Conservation (phyloP, 2,113 vertebrate genomes). For the Collichthys lucidus region DNA sequence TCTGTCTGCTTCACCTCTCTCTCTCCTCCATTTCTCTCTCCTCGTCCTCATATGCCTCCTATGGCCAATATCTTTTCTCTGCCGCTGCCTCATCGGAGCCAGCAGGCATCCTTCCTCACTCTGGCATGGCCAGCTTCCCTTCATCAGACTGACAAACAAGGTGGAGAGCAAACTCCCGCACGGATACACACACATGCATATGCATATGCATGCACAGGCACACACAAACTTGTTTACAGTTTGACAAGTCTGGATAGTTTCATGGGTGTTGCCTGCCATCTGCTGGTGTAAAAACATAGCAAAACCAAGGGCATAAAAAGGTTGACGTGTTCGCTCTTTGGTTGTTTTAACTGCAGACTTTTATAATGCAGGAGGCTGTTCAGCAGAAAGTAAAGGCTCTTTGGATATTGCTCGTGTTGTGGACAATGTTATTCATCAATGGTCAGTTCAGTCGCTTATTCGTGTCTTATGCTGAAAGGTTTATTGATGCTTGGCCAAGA, state of each 20-base stretch:
- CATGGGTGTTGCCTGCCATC: conserved; percentile 63
- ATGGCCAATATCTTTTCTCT: conserved; percentile 25
- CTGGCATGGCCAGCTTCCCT: conserved; percentile 37
- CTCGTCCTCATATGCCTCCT: conserved; percentile 64
- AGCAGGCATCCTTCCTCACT: conserved; percentile 51
- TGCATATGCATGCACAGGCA: not conserved
- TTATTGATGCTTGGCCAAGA: too few relatives aligned
- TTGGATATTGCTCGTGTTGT: too few relatives aligned
- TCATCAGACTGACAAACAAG: conserved; percentile 67
- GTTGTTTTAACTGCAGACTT: too few relatives aligned
- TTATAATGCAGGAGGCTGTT: too few relatives aligned
- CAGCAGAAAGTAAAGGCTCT: too few relatives aligned
- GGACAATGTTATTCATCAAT: too few relatives aligned
- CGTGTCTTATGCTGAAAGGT: too few relatives aligned
- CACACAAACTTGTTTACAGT: conserved; percentile 13
- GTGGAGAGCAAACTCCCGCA: conserved; percentile 36
- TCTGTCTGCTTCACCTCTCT: conserved; percentile 52
- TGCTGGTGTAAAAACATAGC: conserved; percentile 56
- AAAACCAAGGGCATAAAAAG: not conserved
- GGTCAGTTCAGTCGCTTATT: too few relatives aligned
- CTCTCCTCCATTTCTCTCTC: conserved; percentile 19
- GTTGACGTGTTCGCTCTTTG: not conserved
- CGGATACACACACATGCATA: conserved; percentile 19
- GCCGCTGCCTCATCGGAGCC: conserved; percentile 37
- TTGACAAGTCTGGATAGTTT: not conserved